Evolutionary conservation across 2,797 vertebrate genomes (phyloP), one percentile per base, ranked within the genome.

Genomic region (Phrynocephalus vlangalii): DNA sequence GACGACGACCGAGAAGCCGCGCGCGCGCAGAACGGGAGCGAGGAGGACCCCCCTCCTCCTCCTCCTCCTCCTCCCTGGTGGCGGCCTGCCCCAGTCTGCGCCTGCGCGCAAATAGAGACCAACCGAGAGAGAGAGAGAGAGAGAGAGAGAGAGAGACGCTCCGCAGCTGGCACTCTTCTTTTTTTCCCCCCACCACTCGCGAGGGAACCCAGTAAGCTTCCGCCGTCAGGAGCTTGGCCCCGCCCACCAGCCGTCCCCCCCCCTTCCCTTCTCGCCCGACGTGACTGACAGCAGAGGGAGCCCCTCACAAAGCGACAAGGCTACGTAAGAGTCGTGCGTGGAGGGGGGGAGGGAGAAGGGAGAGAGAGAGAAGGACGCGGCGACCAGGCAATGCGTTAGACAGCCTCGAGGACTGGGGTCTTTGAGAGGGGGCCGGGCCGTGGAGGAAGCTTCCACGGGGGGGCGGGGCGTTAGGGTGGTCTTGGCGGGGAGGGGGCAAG

Each of bases 1-100:
- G 5, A 44, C 68, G 11, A 24, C 77, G 13, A 56, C 52, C 52
- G 10, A 56, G 52, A 13, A 11, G 11, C 52, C 52, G 22, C 22
- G 67, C 0, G 30, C 1, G 72, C 73, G 30, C 56, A 22, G 26
- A 44, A 48, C 30, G 95, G 94, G 94, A n/a, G 94, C 94, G 95
- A 76, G 16, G 18, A 3, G n/a, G 50, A 60, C 8, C 20, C 24
- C 5, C 56, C 8, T 15, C 38, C 38, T 38, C 38, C 38, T 44
- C 9, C 56, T 10, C 56, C 56, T 9, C 56, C 56, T 9, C 56
- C 15, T 9, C 56, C 56, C 52, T 56, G 52, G 10, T 20, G 33
- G 6, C 0, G 26, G 71, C 2, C 78, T 28, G 85, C 5, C 76
- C 5, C 0, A 0, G 16, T 6, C 13, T 3, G 28, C 50, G 66